Percentiles rank a stretch among this genome's conserved stretches.
phyloP scores from a whole-genome alignment of 2,888 invertebrate species.

The Crocallis elinguaria region DNA sequence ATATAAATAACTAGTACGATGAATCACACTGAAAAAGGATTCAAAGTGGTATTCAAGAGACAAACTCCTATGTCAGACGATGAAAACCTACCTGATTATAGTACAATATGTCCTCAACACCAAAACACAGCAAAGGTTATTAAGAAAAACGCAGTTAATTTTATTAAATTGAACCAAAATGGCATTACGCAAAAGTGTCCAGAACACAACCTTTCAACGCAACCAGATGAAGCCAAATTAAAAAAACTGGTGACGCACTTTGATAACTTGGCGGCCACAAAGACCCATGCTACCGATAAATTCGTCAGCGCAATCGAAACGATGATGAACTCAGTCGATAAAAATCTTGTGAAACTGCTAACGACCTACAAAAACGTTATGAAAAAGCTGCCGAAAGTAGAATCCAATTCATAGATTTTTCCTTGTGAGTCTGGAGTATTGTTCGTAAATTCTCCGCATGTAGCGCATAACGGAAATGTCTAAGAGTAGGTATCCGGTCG shows the following conservation, averaged over 20 bases:
- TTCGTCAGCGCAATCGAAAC: slow-evolving; percentile 50
- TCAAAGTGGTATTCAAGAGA: slow-evolving; percentile 41
- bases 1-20: background rate
- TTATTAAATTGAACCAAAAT: background rate
- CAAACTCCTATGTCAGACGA: slow-evolving; percentile 26
- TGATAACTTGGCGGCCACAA: slow-evolving; percentile 31
- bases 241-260: slow-evolving; percentile 15
- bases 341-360: slow-evolving; percentile 44
- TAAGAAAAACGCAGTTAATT: slow-evolving; percentile 1
- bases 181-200: slow-evolving; percentile 4
- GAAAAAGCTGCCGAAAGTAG: slow-evolving; percentile 44
- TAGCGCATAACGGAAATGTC: slow-evolving; percentile 42
- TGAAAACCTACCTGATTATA: slow-evolving; percentile 22
- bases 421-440: slow-evolving; percentile 28
- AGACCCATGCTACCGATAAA: slow-evolving; percentile 46
- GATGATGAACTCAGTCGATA: slow-evolving; percentile 45
- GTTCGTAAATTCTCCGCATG: slow-evolving; percentile 34
- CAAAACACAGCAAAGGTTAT: slow-evolving; percentile 8
- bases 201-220: background rate
- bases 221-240: slow-evolving; percentile 9
- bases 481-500: slow-evolving; percentile 57
- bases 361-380: slow-evolving; percentile 38
- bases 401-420: slow-evolving; percentile 19
- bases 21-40: slow-evolving; percentile 26
- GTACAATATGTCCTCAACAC: background rate